phyloP scores from a whole-genome alignment of 2,888 invertebrate genomes.

The Pandemis corylana region DNA sequence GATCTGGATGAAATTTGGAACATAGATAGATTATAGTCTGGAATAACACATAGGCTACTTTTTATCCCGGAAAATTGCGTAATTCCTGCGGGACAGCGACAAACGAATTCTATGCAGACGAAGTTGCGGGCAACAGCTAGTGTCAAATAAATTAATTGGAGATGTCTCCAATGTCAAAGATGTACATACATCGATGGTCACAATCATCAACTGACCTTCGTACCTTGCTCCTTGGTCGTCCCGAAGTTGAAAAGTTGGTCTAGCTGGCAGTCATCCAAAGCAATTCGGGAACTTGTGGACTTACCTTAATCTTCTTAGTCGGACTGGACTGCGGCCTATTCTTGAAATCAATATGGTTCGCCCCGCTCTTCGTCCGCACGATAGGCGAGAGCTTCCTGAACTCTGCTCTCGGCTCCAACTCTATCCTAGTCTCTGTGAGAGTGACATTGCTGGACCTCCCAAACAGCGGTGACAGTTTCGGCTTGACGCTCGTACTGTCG shows the following conservation, averaged over 20 bases:
- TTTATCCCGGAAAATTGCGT: no score
- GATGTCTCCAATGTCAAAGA: no score
- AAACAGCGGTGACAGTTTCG: conserved; percentile 76
- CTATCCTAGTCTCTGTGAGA: conserved; percentile 43
- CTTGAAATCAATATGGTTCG: conserved; percentile 71
- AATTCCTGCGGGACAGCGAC: no score
- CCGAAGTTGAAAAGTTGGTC: neutral
- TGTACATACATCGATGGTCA: no score
- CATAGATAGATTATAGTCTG: no score
- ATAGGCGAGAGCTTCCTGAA: conserved; percentile 78
- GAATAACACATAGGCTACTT: no score
- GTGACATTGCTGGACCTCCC: conserved; percentile 61
- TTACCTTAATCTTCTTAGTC: conserved; percentile 67
- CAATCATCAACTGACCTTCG: no score
- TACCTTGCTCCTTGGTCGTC: no score
- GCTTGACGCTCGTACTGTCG: conserved; percentile 63
- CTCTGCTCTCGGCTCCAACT: conserved; percentile 74
- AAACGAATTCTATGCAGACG: no score
- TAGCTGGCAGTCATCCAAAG: neutral
- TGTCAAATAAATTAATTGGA: no score
- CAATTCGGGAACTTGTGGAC: neutral
- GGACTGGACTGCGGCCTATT: conserved; percentile 79
- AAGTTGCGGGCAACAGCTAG: no score
- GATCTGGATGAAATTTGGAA: no score
- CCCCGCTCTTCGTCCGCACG: conserved; percentile 61